Evolutionary conservation across 2,888 invertebrate species (phyloP), one percentile per base, ranked within the genome.

Genomic region (Brenthis ino): DNA sequence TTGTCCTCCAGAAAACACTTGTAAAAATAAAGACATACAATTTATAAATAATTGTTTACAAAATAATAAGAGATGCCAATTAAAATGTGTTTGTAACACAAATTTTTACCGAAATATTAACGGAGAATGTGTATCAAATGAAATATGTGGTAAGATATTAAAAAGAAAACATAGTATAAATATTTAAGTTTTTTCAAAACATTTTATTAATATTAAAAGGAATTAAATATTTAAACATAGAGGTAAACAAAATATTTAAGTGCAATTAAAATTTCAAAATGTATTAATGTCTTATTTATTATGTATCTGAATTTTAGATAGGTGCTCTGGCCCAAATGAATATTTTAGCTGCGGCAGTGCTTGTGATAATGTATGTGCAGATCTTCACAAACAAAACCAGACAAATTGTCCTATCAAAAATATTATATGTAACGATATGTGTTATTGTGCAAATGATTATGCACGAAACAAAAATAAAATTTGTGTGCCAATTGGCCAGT

Each of bases 1-100:
- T 1, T 84, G 83, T 67, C 80, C 82, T 3, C 80, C 80, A 1
- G 81, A 81, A 70, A 77, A 60, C 65, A 79, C 80, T 14, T 85
- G 85, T 67, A 74, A 63, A 69, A 82, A 77, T 60, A 81, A 81
- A 33, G 64, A 64, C 13, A 74, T 79, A 37, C 13, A 56, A 37
- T 77, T 71, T 53, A 20, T 20, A 20, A 20, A 20, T 20, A 71
- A 47, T 12, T 85, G 85, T 65, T 13, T 63, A 2, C 43, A 60
- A 12, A 71, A 69, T 5, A 68, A 72, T 13, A 69, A 76, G 16
- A 72, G 55, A 12, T 84, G 82, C 67, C 68, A 77, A 64, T 50
- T 69, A 3, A 81, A 80, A 68, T 86, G 85, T 53, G 70, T 80
- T 14, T 86, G 86, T 68, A 75, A 78, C 57, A 33, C 72, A 56